Percentiles rank a stretch among this genome's conserved stretches.
phyloP scores from a whole-genome alignment of 2,888 invertebrate genomes.

The Rhamnusium bicolor region DNA sequence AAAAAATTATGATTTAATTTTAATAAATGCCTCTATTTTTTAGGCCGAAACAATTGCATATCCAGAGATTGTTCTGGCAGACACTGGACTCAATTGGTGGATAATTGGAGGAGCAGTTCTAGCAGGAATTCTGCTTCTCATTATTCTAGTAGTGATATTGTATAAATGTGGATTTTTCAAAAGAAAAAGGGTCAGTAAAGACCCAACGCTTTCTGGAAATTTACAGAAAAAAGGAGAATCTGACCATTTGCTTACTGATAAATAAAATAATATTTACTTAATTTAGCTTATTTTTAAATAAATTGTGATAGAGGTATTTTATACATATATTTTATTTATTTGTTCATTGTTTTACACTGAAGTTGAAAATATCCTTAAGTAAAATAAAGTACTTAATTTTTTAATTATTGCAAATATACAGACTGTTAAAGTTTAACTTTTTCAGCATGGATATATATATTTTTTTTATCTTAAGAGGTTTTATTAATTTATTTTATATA shows the following conservation, averaged over 20 bases:
- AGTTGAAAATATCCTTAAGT: slow-evolving; percentile 5
- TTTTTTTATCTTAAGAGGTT: background rate
- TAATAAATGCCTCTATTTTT: slow-evolving; percentile 47
- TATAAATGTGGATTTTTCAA: slow-evolving; percentile 95
- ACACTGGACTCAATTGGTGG: slow-evolving; percentile 88
- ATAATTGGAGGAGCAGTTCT: slow-evolving; percentile 89
- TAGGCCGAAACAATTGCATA: slow-evolving; percentile 89
- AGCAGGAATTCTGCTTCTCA: slow-evolving; percentile 87
- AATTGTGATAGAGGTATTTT: slow-evolving; percentile 35
- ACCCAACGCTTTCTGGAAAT: slow-evolving; percentile 82
- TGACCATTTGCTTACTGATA: slow-evolving; percentile 50
- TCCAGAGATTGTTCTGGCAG: slow-evolving; percentile 85
- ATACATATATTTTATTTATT: slow-evolving; percentile 26
- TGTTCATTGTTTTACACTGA: slow-evolving; percentile 9
- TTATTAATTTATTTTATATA: no score
- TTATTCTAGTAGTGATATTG: slow-evolving; percentile 84
- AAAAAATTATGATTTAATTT: background rate
- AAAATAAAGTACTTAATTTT: slow-evolving; percentile 25
- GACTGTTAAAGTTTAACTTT: background rate
- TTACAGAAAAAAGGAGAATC: slow-evolving; percentile 65
- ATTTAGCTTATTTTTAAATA: slow-evolving; percentile 11
- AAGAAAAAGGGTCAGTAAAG: slow-evolving; percentile 80
- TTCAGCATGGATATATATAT: background rate
- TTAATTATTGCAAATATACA: background rate
- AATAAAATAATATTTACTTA: slow-evolving; percentile 33